These are phyloP conservation scores for Tigriopus japonicus DNA, from an alignment of 1,140 invertebrate genomes.

Conservation along the genomic window DNA sequence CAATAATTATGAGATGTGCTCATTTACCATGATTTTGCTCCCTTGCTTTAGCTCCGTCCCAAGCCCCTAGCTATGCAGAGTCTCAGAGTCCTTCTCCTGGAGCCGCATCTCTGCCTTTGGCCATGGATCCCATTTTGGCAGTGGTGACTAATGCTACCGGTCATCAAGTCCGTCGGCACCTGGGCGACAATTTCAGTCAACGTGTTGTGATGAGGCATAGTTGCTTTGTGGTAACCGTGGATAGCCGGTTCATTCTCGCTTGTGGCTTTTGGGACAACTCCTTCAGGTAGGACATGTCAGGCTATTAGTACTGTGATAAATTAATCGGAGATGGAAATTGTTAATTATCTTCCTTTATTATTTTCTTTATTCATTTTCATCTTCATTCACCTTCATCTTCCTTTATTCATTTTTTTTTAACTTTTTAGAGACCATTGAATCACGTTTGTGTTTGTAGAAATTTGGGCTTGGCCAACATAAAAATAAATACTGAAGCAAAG, in stretches of 20 bases:
- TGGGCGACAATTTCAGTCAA: slow-evolving; percentile 92
- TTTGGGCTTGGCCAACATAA: no score
- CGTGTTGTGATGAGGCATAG: slow-evolving; percentile 75
- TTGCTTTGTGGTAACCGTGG: slow-evolving; percentile 93
- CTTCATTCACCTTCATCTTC: no score
- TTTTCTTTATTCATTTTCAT: no score
- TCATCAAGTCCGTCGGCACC: slow-evolving; percentile 43
- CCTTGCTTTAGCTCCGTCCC: slow-evolving; percentile 38
- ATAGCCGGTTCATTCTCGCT: slow-evolving; percentile 88
- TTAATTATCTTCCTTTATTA: no score
- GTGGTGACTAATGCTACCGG: slow-evolving; percentile 25
- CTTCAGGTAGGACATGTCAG: slow-evolving; percentile 35
- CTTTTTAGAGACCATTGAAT: no score
- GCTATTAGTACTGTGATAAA: neutral
- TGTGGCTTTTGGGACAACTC: slow-evolving; percentile 99
- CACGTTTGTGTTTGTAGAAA: no score
- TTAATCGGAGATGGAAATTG: no score
- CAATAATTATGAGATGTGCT: no score
- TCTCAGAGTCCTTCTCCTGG: slow-evolving; percentile 34
- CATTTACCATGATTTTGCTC: no score
- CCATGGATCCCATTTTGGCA: slow-evolving; percentile 88
- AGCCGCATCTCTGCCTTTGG: slow-evolving; percentile 65
- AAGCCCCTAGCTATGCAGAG: slow-evolving; percentile 62
- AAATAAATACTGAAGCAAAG: no score
- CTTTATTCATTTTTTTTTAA: no score